Base-by-base conservation (phyloP, 2,797 vertebrate genomes). In the Microchirus variegatus region DNA sequence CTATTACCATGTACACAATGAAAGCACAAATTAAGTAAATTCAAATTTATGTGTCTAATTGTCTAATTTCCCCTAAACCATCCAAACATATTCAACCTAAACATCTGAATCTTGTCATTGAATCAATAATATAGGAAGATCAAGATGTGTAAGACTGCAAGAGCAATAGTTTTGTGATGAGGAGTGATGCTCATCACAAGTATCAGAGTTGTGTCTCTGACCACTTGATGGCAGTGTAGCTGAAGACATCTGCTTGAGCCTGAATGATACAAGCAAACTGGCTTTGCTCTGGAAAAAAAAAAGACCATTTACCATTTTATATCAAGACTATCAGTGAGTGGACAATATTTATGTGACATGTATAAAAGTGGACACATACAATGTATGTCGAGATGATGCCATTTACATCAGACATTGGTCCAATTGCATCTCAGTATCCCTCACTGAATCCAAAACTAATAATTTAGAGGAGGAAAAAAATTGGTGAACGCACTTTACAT, bases 161-260 rank as follows among this genome's bases (percentile, higher is more conserved):
- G 64, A 62, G 67, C 53, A 59, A 59, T 47, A 47, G 42, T 18
- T 51, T 37, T 63, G 36, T 60, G 17, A 50, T 18, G 2, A 17
- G 53, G 15, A 62, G 9, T 51, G 59, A 55, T 26, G 19, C 22
- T 58, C 31, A 53, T 35, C 18, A 14, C 18, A 0, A 63, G 73
- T 2, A 38, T n/a, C 44, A 53, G 51, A 57, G 13, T 63, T 58
- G 52, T 40, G 14, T 5, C 18, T 61, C 63, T 44, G 19, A 62
- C 87, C 90, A 89, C 89, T 83, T 85, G 90, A 85, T 84, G 88
- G 89, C 90, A 91, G 85, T 90, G 71, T 67, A 81, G 65, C 72
- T 78, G 71, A 78, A 70, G 67, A 41, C 60, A 87, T 82, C 42
- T 73, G 56, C 60, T 58, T 48, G 45, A 35, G 19, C 26, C 13